These are phyloP conservation scores for Protobothrops flavoviridis DNA, from an alignment of 2,113 vertebrate genomes.

Conservation along the genomic window DNA sequence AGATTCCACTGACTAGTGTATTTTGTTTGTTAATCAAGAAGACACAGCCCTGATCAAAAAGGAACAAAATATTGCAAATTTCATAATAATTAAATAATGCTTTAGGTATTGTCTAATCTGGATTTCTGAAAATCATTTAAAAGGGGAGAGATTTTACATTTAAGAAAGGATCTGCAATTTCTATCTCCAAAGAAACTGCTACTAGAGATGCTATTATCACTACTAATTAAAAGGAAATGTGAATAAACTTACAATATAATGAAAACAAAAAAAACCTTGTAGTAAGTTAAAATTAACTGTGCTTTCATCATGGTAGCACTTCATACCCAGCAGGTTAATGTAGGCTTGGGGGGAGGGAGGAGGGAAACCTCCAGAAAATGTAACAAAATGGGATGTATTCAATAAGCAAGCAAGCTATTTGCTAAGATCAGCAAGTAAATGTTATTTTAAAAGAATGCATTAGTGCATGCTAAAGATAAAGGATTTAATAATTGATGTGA, in stretches of 20 bases:
- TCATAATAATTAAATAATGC: neutral
- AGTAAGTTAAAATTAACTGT: neutral
- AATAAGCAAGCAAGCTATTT: neutral
- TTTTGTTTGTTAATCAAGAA: neutral
- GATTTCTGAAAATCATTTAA: neutral
- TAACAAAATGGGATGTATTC: neutral
- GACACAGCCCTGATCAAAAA: neutral
- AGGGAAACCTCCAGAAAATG: neutral
- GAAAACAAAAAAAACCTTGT: neutral
- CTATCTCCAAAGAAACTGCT: neutral
- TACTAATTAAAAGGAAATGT: neutral
- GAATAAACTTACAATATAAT: neutral
- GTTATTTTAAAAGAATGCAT: neutral
- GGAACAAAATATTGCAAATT: neutral
- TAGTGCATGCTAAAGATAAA: neutral
- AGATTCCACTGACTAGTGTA: neutral
- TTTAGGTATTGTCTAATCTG: neutral
- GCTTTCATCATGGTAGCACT: neutral
- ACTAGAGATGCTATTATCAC: neutral
- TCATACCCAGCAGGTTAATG: neutral
- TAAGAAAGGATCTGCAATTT: neutral
- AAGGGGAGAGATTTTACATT: neutral
- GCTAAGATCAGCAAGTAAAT: neutral
- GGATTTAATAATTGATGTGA: neutral
- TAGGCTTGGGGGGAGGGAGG: neutral